Conservation (phyloP, 2,888 invertebrate species). For the Agelastica alni region DNA sequence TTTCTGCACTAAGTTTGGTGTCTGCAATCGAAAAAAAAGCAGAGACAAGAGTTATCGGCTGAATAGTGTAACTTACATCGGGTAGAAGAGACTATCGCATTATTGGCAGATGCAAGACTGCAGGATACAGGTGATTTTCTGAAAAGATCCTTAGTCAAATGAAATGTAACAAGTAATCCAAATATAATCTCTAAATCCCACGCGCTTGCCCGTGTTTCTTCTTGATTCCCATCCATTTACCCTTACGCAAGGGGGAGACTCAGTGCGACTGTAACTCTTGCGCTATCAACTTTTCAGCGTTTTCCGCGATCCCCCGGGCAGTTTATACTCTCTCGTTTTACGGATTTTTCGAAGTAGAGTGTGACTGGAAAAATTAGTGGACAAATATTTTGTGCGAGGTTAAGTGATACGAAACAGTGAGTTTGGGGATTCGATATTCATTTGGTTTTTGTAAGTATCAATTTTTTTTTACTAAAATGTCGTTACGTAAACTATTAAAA, state of each 20-base stretch:
- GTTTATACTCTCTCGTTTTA: slow-evolving; percentile 8
- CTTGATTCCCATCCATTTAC: slow-evolving; percentile 10
- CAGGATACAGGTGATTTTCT: slow-evolving; percentile 2
- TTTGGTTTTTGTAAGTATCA: too few relatives aligned
- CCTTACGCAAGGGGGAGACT: slow-evolving; percentile 21
- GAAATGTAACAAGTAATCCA: slow-evolving; percentile 38
- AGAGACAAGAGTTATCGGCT: too few relatives aligned
- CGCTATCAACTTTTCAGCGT: slow-evolving; percentile 12
- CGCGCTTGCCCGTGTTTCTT: slow-evolving; percentile 33
- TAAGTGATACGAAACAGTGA: not conserved
- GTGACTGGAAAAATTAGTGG: not conserved
- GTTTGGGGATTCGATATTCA: not conserved
- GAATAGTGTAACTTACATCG: too few relatives aligned
- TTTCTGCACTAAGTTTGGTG: too few relatives aligned
- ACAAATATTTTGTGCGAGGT: not conserved
- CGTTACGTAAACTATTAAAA: too few relatives aligned
- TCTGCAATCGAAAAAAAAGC: too few relatives aligned
- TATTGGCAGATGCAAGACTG: too few relatives aligned
- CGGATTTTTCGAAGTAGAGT: slow-evolving; percentile 2
- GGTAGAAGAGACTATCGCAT: too few relatives aligned
- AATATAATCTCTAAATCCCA: slow-evolving; percentile 36
- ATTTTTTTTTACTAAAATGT: too few relatives aligned
- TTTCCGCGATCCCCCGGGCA: slow-evolving; percentile 5
- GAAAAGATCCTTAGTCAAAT: slow-evolving; percentile 9
- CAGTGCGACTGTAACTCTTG: slow-evolving; percentile 19